phyloP scores from a whole-genome alignment of 2,888 invertebrate genomes.

The Habrosyne pyritoides region DNA sequence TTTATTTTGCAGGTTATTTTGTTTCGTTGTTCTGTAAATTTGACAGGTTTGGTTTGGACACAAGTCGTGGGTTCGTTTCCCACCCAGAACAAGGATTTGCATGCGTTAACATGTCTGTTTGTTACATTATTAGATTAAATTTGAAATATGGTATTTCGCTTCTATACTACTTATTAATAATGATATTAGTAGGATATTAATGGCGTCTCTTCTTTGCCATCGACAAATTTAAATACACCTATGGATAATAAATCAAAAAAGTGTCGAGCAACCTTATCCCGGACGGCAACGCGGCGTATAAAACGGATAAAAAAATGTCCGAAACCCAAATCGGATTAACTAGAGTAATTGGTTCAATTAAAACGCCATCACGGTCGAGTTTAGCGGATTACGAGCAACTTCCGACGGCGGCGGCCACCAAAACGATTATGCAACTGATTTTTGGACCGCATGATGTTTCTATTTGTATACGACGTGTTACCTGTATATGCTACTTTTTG shows the following conservation, averaged over 20 bases:
- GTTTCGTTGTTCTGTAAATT: neutral
- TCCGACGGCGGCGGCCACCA: neutral
- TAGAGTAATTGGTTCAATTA: conserved; percentile 37
- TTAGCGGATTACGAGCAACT: conserved; percentile 26
- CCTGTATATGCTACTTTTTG: too few relatives aligned
- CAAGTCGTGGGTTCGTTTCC: too few relatives aligned
- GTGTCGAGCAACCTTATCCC: neutral
- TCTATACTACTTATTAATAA: too few relatives aligned
- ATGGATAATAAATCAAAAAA: neutral
- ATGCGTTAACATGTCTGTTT: too few relatives aligned
- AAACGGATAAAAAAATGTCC: neutral
- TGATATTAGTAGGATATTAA: too few relatives aligned
- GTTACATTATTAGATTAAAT: too few relatives aligned
- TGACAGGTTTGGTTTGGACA: too few relatives aligned
- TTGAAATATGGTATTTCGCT: too few relatives aligned
- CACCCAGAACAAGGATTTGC: too few relatives aligned
- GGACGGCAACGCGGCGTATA: neutral
- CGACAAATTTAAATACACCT: too few relatives aligned
- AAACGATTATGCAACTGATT: neutral
- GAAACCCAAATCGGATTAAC: conserved; percentile 23
- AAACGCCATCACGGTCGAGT: conserved; percentile 31
- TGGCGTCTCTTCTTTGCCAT: too few relatives aligned
- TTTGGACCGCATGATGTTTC: neutral
- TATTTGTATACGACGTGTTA: too few relatives aligned
- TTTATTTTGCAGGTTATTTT: neutral